Conservation (phyloP, 37 sponge, comb jelly and placozoan genomes). For the Cliona cf. orientalis region DNA sequence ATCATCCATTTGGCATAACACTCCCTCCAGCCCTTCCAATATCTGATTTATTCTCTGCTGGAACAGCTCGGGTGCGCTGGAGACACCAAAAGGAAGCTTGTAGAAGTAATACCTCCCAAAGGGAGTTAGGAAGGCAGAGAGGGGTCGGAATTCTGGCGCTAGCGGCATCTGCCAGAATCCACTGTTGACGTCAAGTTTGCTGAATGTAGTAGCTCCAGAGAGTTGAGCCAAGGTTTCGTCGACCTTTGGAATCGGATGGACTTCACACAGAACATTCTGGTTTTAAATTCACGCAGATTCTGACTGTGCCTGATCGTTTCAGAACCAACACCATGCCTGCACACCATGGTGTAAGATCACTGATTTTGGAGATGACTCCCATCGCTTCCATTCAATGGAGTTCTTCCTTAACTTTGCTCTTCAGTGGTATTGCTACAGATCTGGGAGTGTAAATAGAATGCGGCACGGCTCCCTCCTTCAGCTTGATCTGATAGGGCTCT, state of each 20-base stretch:
- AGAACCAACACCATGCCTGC: too few relatives aligned
- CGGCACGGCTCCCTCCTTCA: neutral
- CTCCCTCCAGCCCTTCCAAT: slow-evolving; percentile 19
- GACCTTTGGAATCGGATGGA: slow-evolving; percentile 24
- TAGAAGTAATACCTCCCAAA: neutral
- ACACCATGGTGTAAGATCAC: too few relatives aligned
- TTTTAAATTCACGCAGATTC: neutral
- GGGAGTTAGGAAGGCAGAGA: neutral
- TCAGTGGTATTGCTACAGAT: neutral
- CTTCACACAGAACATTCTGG: slow-evolving; percentile 16
- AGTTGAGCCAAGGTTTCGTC: slow-evolving; percentile 50
- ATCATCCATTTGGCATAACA: slow-evolving; percentile 33
- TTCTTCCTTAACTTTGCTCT: neutral
- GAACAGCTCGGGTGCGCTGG: slow-evolving; percentile 39
- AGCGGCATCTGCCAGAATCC: slow-evolving; percentile 48
- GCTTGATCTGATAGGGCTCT: neutral
- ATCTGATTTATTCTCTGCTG: slow-evolving; percentile 25
- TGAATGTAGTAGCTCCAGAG: too few relatives aligned
- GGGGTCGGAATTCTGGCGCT: neutral
- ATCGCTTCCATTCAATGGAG: neutral
- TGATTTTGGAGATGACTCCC: neutral
- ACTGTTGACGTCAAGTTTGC: slow-evolving; percentile 13
- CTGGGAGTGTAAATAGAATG: slow-evolving; percentile 1
- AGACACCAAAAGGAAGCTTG: neutral
- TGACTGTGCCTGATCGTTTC: neutral